Conservation (phyloP, 2,113 vertebrate genomes). For the Spermophilus dauricus region DNA sequence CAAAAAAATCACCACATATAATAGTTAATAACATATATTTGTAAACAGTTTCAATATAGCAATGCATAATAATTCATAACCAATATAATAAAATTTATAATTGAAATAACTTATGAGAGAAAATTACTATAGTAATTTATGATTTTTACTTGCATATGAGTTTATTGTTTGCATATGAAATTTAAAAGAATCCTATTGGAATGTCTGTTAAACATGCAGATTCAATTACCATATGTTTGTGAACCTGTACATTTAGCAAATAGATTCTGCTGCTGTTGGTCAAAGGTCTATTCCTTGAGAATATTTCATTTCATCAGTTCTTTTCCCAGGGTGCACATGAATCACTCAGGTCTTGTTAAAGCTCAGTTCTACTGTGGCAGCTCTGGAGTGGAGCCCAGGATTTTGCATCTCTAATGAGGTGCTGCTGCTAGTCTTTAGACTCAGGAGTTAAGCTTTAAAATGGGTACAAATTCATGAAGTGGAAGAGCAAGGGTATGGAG, state of each 20-base stretch:
- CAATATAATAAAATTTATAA: neutral
- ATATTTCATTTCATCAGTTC: neutral
- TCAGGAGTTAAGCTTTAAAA: neutral
- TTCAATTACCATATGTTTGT: neutral
- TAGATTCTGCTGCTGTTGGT: neutral
- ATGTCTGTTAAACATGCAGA: neutral
- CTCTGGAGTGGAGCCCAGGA: neutral
- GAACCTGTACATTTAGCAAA: neutral
- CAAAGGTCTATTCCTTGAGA: neutral
- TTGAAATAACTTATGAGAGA: neutral
- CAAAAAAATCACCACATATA: conserved; percentile 8
- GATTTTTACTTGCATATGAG: neutral
- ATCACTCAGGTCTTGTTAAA: neutral
- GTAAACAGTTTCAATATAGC: neutral
- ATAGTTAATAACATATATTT: neutral
- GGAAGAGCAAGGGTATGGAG: neutral
- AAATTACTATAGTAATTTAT: neutral
- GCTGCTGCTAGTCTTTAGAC: neutral
- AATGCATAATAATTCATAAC: neutral
- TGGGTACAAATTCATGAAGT: neutral
- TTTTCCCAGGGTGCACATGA: neutral
- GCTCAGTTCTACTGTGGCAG: neutral
- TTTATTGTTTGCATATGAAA: neutral
- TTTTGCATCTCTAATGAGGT: neutral
- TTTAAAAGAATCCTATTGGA: neutral